phyloP scores from a whole-genome alignment of 1,140 invertebrate species.

The Drosophila sp. region DNA sequence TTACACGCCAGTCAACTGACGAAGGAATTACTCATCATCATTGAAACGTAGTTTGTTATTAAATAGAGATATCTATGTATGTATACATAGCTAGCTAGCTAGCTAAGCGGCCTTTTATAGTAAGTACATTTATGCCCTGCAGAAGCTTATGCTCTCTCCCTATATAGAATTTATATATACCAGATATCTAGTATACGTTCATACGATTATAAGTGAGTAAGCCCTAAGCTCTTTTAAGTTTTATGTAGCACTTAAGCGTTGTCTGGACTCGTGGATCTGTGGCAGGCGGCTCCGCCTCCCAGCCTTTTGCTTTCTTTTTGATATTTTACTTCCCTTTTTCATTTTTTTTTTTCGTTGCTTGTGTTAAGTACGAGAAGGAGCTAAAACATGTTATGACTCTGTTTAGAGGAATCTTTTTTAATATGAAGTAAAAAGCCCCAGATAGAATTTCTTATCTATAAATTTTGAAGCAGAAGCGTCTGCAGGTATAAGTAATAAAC shows the following conservation, averaged over 20 bases:
- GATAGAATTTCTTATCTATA: slow-evolving; percentile 15
- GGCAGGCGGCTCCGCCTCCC: slow-evolving; percentile 28
- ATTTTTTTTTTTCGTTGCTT: neutral
- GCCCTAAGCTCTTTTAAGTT: slow-evolving; percentile 75
- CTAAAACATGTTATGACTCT: slow-evolving; percentile 37
- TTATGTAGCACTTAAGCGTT: slow-evolving; percentile 78
- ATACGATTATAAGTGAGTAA: slow-evolving; percentile 54
- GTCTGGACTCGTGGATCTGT: slow-evolving; percentile 74
- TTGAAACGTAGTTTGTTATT: slow-evolving; percentile 75
- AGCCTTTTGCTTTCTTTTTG: slow-evolving; percentile 53
- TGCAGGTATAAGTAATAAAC: neutral
- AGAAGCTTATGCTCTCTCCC: neutral
- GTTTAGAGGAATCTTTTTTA: slow-evolving; percentile 21
- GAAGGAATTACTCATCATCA: slow-evolving; percentile 76
- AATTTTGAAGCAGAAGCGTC: slow-evolving; percentile 5
- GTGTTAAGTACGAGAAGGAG: neutral
- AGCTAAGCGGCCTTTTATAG: slow-evolving; percentile 54
- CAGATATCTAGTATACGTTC: slow-evolving; percentile 27
- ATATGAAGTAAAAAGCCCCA: slow-evolving; percentile 3
- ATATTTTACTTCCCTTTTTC: neutral
- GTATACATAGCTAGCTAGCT: neutral
- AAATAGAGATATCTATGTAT: slow-evolving; percentile 44
- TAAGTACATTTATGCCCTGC: slow-evolving; percentile 33
- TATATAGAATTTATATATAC: neutral
- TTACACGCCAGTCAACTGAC: slow-evolving; percentile 56